Evolutionary conservation across 2,113 vertebrate species (phyloP).

Genomic region (Ailurus styani): DNA sequence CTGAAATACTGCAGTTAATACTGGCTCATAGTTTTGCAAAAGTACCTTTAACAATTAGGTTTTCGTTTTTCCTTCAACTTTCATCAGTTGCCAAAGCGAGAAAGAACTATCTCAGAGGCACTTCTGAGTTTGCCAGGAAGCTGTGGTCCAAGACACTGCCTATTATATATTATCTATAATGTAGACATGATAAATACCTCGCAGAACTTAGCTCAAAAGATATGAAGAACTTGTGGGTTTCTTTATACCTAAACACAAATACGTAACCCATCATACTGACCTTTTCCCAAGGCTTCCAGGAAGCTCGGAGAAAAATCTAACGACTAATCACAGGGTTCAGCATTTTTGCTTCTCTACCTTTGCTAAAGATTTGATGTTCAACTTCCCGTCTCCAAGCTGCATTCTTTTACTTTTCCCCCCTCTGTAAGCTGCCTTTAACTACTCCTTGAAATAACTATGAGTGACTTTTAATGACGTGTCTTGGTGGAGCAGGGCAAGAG

Average conservation of each 20-base stretch:
- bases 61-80: neutral
- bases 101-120: neutral
- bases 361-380: neutral
- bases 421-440: neutral
- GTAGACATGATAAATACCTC: neutral
- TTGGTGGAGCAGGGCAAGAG: neutral
- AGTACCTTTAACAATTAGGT: neutral
- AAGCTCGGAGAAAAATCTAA: neutral
- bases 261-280: neutral
- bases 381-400: neutral
- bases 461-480: neutral
- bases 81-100: neutral
- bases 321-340: neutral
- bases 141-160: neutral
- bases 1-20: neutral
- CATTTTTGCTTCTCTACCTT: neutral
- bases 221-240: neutral
- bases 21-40: neutral
- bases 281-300: neutral
- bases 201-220: neutral
- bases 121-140: conserved; percentile 8
- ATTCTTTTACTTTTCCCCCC: neutral
- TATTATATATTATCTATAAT: neutral
- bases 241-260: neutral
- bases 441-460: neutral